Conservation (phyloP, 2,888 invertebrate genomes). For the Pocota personata region DNA sequence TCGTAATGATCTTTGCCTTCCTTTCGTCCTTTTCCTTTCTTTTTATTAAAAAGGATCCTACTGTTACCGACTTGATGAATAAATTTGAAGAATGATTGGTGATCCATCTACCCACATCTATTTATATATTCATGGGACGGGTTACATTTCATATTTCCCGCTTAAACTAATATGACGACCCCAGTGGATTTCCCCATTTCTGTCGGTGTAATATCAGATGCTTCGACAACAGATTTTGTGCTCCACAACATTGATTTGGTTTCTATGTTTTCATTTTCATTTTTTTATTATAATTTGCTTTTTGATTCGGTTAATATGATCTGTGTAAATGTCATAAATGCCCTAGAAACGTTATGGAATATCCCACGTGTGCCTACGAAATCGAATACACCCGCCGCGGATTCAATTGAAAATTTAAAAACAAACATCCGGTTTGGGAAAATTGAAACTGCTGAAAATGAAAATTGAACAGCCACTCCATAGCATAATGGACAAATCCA, state of each 20-base stretch:
- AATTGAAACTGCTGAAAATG: not conserved
- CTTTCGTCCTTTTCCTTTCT: too few species aligned
- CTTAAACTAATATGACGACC: too few species aligned
- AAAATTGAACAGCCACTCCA: not conserved
- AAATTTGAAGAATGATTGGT: too few species aligned
- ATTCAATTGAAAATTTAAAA: not conserved
- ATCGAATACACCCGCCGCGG: not conserved
- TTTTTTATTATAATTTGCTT: not conserved
- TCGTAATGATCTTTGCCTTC: too few species aligned
- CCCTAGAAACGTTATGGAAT: not conserved
- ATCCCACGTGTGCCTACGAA: not conserved
- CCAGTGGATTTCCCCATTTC: too few species aligned
- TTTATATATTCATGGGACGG: too few species aligned
- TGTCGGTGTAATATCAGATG: too few species aligned
- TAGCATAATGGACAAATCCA: not conserved
- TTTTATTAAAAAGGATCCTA: too few species aligned
- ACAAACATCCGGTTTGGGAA: not conserved
- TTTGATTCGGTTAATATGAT: conserved; percentile 2
- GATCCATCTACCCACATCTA: too few species aligned
- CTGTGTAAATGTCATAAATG: not conserved
- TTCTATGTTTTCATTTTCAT: not conserved
- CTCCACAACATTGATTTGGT: not conserved
- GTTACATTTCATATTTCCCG: too few species aligned
- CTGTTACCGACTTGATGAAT: too few species aligned
- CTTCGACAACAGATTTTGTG: not conserved